Base-by-base conservation (phyloP, 1,140 invertebrate genomes). In the Meloidogyne exigua region DNA sequence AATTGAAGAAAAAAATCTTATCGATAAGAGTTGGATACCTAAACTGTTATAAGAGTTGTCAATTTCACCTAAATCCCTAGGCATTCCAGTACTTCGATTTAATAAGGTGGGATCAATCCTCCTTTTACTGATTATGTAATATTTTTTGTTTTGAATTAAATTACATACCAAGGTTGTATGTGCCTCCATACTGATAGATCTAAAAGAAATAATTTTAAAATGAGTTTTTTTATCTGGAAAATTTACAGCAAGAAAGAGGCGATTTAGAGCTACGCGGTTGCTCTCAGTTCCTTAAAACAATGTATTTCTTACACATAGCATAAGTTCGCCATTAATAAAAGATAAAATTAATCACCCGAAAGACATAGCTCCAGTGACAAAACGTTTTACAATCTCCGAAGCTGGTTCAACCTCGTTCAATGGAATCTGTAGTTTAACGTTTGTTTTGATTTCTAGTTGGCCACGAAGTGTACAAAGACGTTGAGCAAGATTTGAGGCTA, bases 301-400 rank as follows among this genome's bases (percentile, higher is more conserved):
- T n/a, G n/a, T n/a, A 5, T 9, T 44, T 44, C 3, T 3, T 18
- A 49, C 15, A 15, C 9, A 39, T 32, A 32, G 28, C 28, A 32
- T 2, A 32, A 32, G 7, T 32, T 7, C 36, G 9, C 36, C 3
- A 4, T 39, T 39, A 57, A 57, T 7, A 7, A n/a, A 57, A 57
- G 18, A 57, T 5, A n/a, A 57, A 57, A 18, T 5, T n/a, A 57
- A 57, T n/a, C 18, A 57, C 49, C 72, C 72, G 28, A 73, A 73
- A 62, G 68, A 83, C 44, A 80, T 71, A 2, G 63, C 79, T 3
- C 84, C 85, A 23, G 85, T 87, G 15, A 87, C 86, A 72, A 87
- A 98, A 84, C 95, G 90, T 88, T 97, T 98, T 0, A 99, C 96
- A 87, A 99, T 99, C 85, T 95, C 93, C 2, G 92, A 90, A 18